Percentiles rank a stretch among this genome's conserved stretches.
These are phyloP conservation scores for Choristoneura fumiferana DNA, from an alignment of 1,140 invertebrate genomes.

Conservation along the genomic window DNA sequence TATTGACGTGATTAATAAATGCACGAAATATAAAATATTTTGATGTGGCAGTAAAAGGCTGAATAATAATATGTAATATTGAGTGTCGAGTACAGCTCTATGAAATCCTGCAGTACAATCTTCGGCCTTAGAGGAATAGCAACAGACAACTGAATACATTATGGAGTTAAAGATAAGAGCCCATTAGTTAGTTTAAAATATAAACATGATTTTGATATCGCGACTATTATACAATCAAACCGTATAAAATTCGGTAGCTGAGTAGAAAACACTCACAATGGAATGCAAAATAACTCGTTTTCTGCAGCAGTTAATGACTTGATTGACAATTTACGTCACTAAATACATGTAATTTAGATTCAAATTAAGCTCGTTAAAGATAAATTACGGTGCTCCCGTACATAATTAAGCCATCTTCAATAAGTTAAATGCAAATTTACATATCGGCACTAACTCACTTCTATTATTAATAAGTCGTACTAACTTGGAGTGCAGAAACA, in stretches of 20 bases:
- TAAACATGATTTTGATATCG: no score
- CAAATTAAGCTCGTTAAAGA: conserved; percentile 27
- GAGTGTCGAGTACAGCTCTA: no score
- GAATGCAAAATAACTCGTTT: not conserved
- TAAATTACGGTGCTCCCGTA: conserved; percentile 28
- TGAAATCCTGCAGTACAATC: no score
- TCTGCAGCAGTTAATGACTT: conserved; percentile 6
- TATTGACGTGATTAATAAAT: no score
- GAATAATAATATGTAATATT: no score
- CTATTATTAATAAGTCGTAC: conserved; percentile 42
- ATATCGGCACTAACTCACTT: conserved; percentile 37
- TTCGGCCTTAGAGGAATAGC: no score
- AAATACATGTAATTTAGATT: conserved; percentile 20
- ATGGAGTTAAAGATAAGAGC: no score
- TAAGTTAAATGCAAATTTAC: conserved; percentile 51
- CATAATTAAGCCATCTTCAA: conserved; percentile 43
- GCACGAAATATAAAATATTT: no score
- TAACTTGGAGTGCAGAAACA: conserved; percentile 39
- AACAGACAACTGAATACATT: no score
- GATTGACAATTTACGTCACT: conserved; percentile 16
- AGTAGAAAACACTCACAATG: not conserved
- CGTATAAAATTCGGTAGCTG: not conserved
- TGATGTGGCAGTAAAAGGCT: no score
- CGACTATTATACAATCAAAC: no score
- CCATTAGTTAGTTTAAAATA: no score